Evolutionary conservation across 2,888 invertebrate genomes (phyloP), one percentile per base, ranked within the genome.

Genomic region (Pachliopta kotzebuea): DNA sequence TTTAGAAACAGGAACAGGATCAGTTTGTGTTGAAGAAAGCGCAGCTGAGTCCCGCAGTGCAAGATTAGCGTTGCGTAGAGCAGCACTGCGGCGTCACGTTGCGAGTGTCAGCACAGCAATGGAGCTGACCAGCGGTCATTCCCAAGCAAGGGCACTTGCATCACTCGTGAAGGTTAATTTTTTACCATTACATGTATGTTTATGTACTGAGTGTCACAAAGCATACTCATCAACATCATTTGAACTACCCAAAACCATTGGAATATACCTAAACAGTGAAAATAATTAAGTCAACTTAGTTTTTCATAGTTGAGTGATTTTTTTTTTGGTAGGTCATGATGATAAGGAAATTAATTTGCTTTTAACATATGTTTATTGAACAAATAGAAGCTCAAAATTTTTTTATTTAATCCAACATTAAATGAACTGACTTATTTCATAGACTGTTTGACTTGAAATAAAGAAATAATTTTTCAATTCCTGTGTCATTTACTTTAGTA

Each of bases 21-120:
- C 85, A 9, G 82, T 84, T 1, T 86, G 88, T 61, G 86, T 89
- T 1, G 90, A 91, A 63, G 90, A 90, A 62, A 81, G 75, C 0
- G 85, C 87, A 0, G 85, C 84, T 26, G 90, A 90, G 66, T 81
- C 85, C 0, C 80, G 92, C 0, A 86, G 86, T 0, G 84, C 87
- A 1, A 74, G 92, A 0, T 72, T 92, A 7, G 88, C 87, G 21
- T 69, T 88, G 18, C 85, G 92, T 0, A 78, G 88, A 11, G 90
- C 89, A 0, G 89, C 91, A 11, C 69, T 92, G 60, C 77, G 91
- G 14, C 74, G 90, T n/a, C 88, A 88, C 49, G 85, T 90, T 8
- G 82, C 79, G 4, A 78, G 84, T 6, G 88, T 86, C 0, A 81
- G 84, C 62, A 74, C 81, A 0, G 72, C 84, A 14, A 71, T 87